Evolutionary conservation across 2,888 invertebrate genomes (phyloP).

Genomic region (Poecilus cupreus): DNA sequence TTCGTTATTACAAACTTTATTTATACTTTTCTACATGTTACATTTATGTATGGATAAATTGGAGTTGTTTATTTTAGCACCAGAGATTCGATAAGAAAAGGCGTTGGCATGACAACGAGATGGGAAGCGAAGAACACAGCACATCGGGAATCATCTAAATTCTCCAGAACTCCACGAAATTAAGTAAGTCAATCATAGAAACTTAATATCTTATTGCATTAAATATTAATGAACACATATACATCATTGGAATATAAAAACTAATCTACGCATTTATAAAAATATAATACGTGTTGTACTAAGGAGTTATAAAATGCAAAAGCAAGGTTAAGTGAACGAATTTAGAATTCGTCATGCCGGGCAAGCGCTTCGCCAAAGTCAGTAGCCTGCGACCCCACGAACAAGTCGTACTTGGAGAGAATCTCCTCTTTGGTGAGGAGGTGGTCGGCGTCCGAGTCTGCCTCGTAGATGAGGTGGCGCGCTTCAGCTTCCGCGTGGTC

Average conservation of each 20-base stretch:
- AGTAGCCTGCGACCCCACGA: constrained; percentile 98
- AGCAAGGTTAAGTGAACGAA: constrained; percentile 4
- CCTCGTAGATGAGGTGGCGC: constrained; percentile 94
- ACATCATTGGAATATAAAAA: constrained; percentile 17
- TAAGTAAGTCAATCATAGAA: neutral
- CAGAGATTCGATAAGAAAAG: constrained; percentile 4
- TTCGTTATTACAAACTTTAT: constrained; percentile 64
- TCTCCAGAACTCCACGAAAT: neutral
- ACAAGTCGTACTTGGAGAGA: constrained; percentile 95
- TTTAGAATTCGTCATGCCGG: constrained; percentile 96
- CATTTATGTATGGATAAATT: neutral
- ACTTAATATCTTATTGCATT: neutral
- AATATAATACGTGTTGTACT: neutral
- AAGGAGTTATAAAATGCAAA: too few relatives aligned
- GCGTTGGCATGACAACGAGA: neutral
- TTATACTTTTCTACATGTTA: constrained; percentile 15
- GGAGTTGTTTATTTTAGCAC: constrained; percentile 12
- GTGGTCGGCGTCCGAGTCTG: constrained; percentile 94
- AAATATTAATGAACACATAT: constrained; percentile 41
- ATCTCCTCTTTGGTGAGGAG: constrained; percentile 92
- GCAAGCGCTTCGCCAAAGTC: constrained; percentile 98
- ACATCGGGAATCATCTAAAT: too few relatives aligned
- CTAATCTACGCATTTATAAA: neutral
- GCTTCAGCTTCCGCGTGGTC: constrained; percentile 98
- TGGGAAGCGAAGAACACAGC: neutral